phyloP scores from a whole-genome alignment of 2,113 vertebrate genomes.

The Peromyscus polionotus region DNA sequence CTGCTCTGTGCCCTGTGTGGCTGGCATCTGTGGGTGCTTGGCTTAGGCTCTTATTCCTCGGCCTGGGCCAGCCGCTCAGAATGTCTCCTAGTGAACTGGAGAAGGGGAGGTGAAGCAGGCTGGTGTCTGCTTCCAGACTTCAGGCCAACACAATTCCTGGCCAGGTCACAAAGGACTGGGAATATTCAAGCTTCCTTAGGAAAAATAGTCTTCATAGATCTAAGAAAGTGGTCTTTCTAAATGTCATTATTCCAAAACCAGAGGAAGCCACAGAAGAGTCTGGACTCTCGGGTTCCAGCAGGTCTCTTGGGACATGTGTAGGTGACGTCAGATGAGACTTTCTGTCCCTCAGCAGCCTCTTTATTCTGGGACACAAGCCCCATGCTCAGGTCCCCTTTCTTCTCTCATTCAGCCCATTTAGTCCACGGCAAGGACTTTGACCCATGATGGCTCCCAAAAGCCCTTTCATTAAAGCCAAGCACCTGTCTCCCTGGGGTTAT shows the following conservation, averaged over 20 bases:
- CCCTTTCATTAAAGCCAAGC: neutral
- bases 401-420: neutral
- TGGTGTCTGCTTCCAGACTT: neutral
- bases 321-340: neutral
- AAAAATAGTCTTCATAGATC: neutral
- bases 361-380: neutral
- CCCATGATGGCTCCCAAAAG: too few species aligned
- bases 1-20: too few species aligned
- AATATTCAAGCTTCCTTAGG: neutral
- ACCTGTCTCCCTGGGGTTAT: neutral
- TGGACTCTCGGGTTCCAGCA: neutral
- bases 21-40: neutral
- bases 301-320: neutral
- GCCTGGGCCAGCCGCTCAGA: neutral
- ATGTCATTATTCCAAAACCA: neutral
- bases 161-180: neutral
- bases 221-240: neutral
- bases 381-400: too few species aligned
- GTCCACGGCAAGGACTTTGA: neutral
- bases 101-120: neutral
- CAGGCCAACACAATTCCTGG: neutral
- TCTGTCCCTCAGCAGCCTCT: neutral
- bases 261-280: neutral
- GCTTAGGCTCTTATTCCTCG: neutral
- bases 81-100: neutral